Evolutionary conservation across 2,113 vertebrate genomes (phyloP), one percentile per base, ranked within the genome.

Genomic region (Tachysurus fulvidraco): DNA sequence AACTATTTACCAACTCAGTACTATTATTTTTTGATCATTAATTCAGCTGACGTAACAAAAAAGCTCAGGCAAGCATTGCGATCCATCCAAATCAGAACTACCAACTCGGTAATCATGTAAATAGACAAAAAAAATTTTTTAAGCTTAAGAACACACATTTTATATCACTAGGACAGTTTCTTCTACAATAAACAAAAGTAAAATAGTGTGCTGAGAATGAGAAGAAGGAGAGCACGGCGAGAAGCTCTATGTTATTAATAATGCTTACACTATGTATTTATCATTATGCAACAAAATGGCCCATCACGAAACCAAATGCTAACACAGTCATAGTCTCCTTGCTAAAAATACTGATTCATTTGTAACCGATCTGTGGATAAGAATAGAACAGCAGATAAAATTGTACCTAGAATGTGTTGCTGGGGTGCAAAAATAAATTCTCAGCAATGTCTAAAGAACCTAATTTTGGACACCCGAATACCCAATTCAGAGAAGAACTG

Each of bases 251-350:
- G 54, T 54, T 78, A 17, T 78, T 50, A n/a, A 54, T n/a, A 16
- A 28, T 28, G 50, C 74, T 78, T 54, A 54, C 74, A 78, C 5
- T 3, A 46, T 17, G 30, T 3, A 44, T 78, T 88, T 74, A 88
- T 81, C 79, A 81, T 77, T 54, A 74, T 23, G 78, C 78, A 65
- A 73, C 78, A 30, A 85, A 74, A 60, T 17, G 57, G 41, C 83
- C 54, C 44, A n/a, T 81, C 83, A 82, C 83, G 83, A 88, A 46
- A 81, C 30, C 79, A 25, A 88, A 85, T 50, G 78, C 80, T 81
- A 62, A 85, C 59, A 85, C 73, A 85, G 64, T 59, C 44, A 74
- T 83, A 44, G 50, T 46, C 50, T 16, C 16, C 46, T n/a, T 25
- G 14, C 50, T 54, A 54, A 78, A 55, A 79, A 30, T 57, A 79